Base-by-base conservation (phyloP, 2,113 vertebrate species). In the Pachyramphus minor region DNA sequence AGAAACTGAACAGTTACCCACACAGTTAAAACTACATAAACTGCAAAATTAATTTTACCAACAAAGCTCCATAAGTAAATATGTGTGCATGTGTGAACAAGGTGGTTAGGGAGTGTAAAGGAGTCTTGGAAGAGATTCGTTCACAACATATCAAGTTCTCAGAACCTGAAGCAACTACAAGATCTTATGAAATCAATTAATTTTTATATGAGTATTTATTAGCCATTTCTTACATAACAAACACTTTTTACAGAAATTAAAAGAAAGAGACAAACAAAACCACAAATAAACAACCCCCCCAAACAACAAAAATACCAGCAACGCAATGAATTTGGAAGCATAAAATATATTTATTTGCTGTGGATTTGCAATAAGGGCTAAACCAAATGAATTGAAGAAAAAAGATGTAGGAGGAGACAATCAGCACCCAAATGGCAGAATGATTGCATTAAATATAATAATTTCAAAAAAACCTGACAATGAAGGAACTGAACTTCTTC, bases 41-140 rank as follows among this genome's bases (percentile, higher is more conserved):
- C 13, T 47, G 75, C 11, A 58, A 66, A 71, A 60, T 12, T 33
- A n/a, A 45, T 67, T 72, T 79, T 52, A 82, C 18, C 66, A 35
- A n/a, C 5, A 86, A 69, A 78, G 10, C 19, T 85, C 49, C 14
- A 19, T 53, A 28, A 5, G 2, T n/a, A 53, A 71, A 62, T 28
- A 59, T 3, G 35, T 9, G 33, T 2, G 3, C 1, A 2, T 8
- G 3, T 0, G 0, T 63, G 21, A 30, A 78, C 2, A 20, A 56
- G 8, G 11, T 41, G 9, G 27, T 60, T 47, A 74, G 9, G 50
- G 41, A 69, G 28, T 16, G 73, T 20, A 87, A 77, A 87, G 12
- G 5, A 42, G 12, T 0, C 3, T 41, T 81, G 24, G 24, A 53
- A 66, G 16, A 80, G 9, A 24, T 44, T 81, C 60, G 4, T 64